Conservation (phyloP, 92 coral and sea anemone species). For the Parazoanthus swiftii region DNA sequence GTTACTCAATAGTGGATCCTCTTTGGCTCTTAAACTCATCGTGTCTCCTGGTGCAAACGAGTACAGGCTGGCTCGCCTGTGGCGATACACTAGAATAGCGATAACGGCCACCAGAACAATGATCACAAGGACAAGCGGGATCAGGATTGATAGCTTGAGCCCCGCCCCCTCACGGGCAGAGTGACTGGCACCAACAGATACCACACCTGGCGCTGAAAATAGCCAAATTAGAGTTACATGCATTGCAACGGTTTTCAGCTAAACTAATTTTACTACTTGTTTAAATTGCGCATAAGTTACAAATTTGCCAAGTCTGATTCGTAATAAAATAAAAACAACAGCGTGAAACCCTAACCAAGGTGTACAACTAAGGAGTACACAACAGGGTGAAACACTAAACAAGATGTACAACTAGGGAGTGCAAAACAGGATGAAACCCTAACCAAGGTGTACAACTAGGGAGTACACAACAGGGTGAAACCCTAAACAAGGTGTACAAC, state of each 20-base stretch:
- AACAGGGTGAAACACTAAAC: too few species aligned
- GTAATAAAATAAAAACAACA: too few species aligned
- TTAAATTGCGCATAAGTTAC: too few species aligned
- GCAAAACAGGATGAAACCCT: too few species aligned
- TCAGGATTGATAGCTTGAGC: slow-evolving; percentile 28
- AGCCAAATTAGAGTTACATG: background rate
- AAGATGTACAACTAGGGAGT: too few species aligned
- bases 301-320: too few species aligned
- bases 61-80: background rate
- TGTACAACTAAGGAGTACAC: too few species aligned
- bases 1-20: background rate
- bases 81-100: background rate
- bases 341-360: too few species aligned
- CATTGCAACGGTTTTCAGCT: background rate
- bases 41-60: background rate
- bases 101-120: slow-evolving; percentile 16
- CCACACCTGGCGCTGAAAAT: background rate
- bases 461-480: too few species aligned
- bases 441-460: too few species aligned
- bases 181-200: background rate
- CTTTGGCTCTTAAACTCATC: background rate
- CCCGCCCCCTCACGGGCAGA: slow-evolving; percentile 5
- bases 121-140: slow-evolving; percentile 22
- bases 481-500: too few species aligned
- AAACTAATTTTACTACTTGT: too few species aligned